Evolutionary conservation across 2,888 invertebrate species (phyloP).

Genomic region (Tinea pellionella): DNA sequence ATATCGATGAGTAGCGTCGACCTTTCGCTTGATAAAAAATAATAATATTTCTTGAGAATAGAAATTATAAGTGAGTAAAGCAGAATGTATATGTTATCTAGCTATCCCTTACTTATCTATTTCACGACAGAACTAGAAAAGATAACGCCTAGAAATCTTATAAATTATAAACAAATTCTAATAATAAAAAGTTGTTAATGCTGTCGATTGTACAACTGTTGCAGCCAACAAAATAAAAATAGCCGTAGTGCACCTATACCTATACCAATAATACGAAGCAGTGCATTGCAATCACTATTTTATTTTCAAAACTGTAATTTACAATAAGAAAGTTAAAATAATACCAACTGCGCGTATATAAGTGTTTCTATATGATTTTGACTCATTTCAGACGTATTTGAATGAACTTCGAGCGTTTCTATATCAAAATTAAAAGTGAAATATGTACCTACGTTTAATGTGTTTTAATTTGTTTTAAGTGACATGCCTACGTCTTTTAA

Average conservation of each 20-base stretch:
- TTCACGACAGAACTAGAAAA: too few relatives aligned
- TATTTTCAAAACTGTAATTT: neutral
- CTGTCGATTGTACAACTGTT: neutral
- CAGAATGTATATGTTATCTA: too few relatives aligned
- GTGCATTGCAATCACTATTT: neutral
- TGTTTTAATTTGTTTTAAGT: neutral
- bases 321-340: neutral
- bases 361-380: neutral
- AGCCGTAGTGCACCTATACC: slow-evolving; percentile 7
- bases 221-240: slow-evolving; percentile 12
- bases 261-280: neutral
- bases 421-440: too few relatives aligned
- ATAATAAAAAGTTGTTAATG: neutral
- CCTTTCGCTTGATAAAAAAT: too few relatives aligned
- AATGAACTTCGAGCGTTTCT: too few relatives aligned
- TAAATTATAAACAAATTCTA: too few relatives aligned
- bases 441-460: neutral
- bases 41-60: too few relatives aligned
- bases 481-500: neutral
- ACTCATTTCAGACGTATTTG: neutral
- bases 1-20: too few relatives aligned
- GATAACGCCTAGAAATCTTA: too few relatives aligned
- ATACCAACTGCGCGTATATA: neutral
- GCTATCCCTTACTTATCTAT: too few relatives aligned
- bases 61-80: too few relatives aligned